Base-by-base conservation (phyloP, 2,797 vertebrate genomes). In the Oreonectes daqikongensis region DNA sequence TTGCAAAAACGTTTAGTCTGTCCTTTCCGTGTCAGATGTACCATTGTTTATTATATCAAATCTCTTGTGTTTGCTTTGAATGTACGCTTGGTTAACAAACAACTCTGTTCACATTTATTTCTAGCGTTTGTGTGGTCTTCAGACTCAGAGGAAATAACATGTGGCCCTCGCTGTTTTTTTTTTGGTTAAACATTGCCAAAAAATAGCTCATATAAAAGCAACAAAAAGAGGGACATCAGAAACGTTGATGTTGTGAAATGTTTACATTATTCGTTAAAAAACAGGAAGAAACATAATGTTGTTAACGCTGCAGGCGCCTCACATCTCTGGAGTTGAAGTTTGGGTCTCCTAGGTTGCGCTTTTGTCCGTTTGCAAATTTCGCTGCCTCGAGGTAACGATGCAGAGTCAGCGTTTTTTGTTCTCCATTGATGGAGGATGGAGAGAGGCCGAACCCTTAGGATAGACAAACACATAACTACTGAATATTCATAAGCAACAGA, bases 301-400 rank as follows among this genome's bases (percentile, higher is more conserved):
- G 5, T 48, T 66, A 38, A 75, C 10, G 38, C n/a, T 55, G 9
- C 5, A 50, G 17, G n/a, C 7, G 68, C 1, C 85, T 28, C 75
- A 92, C 91, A 75, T 82, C 82, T 15, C 0, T 5, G 0, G 44
- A 18, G 4, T 85, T 86, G 80, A 90, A 91, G 1, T 0, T 0
- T 4, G 94, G 92, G 84, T 97, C 94, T 30, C 24, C 53, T 24
- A 96, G 87, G 11, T 5, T 86, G 46, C 50, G 64, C 79, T 44
- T 94, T 52, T 94, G 92, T 67, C 94, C 93, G 3, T 90, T 91
- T 1, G 94, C 94, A 85, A 96, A 98, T 88, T 97, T 99, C 20
- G 90, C 78, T 0, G 93, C 92, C 82, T 98, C 96, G 22, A 95
- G 89, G 0, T 93, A 94, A 30, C 12, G 88, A 75, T 98, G 96